Base-by-base conservation (phyloP, 1,140 invertebrate species). In the Vanessa tameamea region DNA sequence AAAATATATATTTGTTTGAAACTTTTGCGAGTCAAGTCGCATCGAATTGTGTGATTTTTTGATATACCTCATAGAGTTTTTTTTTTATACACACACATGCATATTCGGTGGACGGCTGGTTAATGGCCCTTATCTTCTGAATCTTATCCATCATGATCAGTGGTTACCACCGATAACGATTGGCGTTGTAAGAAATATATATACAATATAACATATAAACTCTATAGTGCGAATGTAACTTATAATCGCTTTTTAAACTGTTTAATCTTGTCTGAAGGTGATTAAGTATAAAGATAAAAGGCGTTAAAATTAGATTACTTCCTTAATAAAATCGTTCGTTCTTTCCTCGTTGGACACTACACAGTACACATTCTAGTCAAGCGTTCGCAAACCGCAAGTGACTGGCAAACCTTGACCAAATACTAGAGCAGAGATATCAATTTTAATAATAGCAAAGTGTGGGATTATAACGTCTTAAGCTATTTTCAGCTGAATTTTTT, bases 331-430 rank as follows among this genome's bases (percentile, higher is more conserved):
- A 20, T 47, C 64, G 47, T 63, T 63, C 14, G 68, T 70, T 57
- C 59, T 70, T 70, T 70, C 59, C 68, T 63, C 31, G 20, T 23
- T 63, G 59, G 66, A 16, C 55, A 43, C 26, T 31, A 31, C 37
- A 26, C 47, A 1, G 26, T 31, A 31, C n/a, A 55, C 53, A 57
- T 55, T 70, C 64, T 72, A 68, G 50, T 68, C 69, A 31, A 23
- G 14, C 73, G 53, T 72, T 75, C 71, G 63, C 63, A 55, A 76
- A 64, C 59, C 51, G 65, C 68, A 20, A 74, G 82, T 80, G 83
- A 85, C 61, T 76, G 83, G 81, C 23, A 73, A 76, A 64, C 83
- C 81, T 85, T 85, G 81, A 75, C 67, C 69, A 51, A 73, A 64
- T 63, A 77, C 66, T 64, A 48, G 16, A 16, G n/a, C 7, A 20